Evolutionary conservation across 2,113 vertebrate genomes (phyloP).

Genomic region (Electrona antarctica): DNA sequence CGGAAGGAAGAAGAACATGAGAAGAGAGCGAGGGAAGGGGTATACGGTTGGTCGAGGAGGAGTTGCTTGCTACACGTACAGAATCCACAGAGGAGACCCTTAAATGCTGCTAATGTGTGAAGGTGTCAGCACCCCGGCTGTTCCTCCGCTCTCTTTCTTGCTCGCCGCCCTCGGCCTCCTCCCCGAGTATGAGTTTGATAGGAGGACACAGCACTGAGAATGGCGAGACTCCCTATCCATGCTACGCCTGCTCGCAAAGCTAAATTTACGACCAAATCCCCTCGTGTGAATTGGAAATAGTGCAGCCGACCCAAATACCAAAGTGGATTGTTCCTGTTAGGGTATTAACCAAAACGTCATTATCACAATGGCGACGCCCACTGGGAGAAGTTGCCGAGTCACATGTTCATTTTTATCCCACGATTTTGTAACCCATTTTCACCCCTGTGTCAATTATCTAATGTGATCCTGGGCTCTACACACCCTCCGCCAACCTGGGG

Average conservation of each 20-base stretch:
- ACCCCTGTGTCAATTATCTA: no score
- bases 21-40: not conserved
- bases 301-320: conserved; percentile 50
- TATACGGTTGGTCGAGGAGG: not conserved
- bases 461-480: no score
- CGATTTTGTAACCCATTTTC: no score
- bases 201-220: not conserved
- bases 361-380: no score
- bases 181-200: conserved; percentile 32
- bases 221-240: not conserved
- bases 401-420: no score
- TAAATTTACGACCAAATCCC: conserved; percentile 41
- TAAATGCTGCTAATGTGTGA: conserved; percentile 60
- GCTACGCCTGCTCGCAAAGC: conserved; percentile 7
- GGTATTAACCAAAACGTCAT: no score
- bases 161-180: conserved; percentile 9
- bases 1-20: not conserved
- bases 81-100: conserved; percentile 66
- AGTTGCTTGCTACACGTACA: conserved; percentile 54
- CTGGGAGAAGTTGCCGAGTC: no score
- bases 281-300: conserved; percentile 20
- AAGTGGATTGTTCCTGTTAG: no score
- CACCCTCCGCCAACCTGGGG: no score
- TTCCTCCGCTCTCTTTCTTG: not conserved
- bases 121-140: conserved; percentile 54